Base-by-base conservation (phyloP, 2,113 vertebrate genomes). In the Orcinus orca region DNA sequence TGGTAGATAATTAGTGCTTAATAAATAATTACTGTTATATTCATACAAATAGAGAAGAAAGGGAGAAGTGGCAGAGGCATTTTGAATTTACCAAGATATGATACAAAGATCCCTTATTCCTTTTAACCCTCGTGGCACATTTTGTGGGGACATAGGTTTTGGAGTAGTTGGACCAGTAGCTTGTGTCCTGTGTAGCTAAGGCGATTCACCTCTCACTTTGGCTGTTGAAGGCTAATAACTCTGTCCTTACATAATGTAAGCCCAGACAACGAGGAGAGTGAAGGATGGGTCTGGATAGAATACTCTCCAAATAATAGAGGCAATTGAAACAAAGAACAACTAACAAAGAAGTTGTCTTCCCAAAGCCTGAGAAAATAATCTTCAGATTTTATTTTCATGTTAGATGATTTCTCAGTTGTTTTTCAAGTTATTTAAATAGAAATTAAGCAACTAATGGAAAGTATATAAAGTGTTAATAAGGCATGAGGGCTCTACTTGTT, bases 391-490 rank as follows among this genome's bases (percentile, higher is more conserved):
- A 23, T 84, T 73, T 88, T 83, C 65, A 80, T 36, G 25, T 68
- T 90, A 70, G 44, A 25, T 81, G 80, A 84, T 26, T 87, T 79
- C 50, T 95, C 47, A 79, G 9, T 74, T 85, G 53, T 94, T 95
- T 93, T 96, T 63, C 36, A 93, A 80, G 33, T 71, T 93, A 67
- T 83, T 82, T 77, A 97, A 90, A 77, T 88, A 83, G n/a, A 95
- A 44, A 14, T 81, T 77, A 90, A 65, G 90, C 36, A 88, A 65
- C 76, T 94, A 94, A 58, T 77, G 31, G 65, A 88, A 90, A 50
- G 25, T 65, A 67, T 65, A 63, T 92, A 83, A 94, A 94, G 21
- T 65, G 31, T 92, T 50, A 79, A n/a, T 47, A 94, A 47, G 20
- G 36, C 80, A 77, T 88, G 63, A 79, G 20, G 60, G 85, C 76